These are phyloP conservation scores for Pediacus dermestoides DNA, from an alignment of 2,888 invertebrate genomes.

Conservation along the genomic window DNA sequence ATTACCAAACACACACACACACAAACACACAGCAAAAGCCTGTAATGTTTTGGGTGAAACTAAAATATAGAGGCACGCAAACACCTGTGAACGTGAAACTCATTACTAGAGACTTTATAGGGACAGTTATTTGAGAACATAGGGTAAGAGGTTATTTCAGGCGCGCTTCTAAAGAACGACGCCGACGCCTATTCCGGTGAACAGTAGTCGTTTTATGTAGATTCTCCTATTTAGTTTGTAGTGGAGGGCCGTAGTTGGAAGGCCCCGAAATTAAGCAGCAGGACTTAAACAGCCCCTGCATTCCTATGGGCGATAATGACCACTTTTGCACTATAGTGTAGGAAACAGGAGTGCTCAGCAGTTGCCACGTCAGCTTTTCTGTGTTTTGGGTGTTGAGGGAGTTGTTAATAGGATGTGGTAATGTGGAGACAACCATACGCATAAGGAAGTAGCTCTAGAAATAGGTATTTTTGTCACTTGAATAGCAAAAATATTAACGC, in stretches of 20 bases:
- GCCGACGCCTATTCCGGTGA: conserved; percentile 15
- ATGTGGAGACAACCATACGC: no score
- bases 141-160: no score
- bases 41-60: conserved; percentile 26
- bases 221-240: conserved; percentile 24
- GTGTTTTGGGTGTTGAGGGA: no score
- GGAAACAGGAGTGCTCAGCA: no score
- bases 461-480: no score
- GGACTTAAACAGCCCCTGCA: conserved; percentile 18
- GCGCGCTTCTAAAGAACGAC: conserved; percentile 20
- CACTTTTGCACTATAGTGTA: no score
- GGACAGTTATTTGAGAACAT: conserved; percentile 39
- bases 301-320: conserved; percentile 17
- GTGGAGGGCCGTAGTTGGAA: conserved; percentile 13
- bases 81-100: conserved; percentile 40
- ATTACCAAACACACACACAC: no score
- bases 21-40: conserved; percentile 28
- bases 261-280: conserved; percentile 26
- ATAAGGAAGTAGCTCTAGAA: no score
- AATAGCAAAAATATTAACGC: no score
- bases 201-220: conserved; percentile 34
- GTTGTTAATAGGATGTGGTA: no score
- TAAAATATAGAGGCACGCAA: conserved; percentile 36
- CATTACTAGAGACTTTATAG: conserved; percentile 38
- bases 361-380: no score